Evolutionary conservation across 2,888 invertebrate species (phyloP), one percentile per base, ranked within the genome.

Genomic region (Dynastes hyllus): DNA sequence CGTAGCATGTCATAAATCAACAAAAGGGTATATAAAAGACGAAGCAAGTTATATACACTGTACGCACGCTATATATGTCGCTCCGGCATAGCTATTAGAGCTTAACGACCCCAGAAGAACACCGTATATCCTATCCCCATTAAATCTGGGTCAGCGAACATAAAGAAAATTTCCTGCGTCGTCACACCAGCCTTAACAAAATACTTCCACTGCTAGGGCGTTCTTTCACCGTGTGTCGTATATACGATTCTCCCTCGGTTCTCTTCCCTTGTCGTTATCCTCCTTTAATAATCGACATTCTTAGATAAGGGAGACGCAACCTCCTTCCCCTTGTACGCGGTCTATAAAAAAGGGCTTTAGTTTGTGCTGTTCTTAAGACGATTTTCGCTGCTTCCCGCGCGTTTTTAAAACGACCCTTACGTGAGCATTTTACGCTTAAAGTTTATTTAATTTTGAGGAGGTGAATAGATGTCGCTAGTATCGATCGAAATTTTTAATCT

Each of bases 141-240:
- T 69, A 69, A 69, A 69, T 69, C 69, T 69, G 69, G 69, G 69
- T 69, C 69, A 69, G 22, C 69, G 69, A 50, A 51, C 69, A 29
- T 69, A 69, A 69, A 69, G 69, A 69, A 69, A 69, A 69, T 69
- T 51, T 69, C 69, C 69, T 69, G 69, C 69, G 29, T 69, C 69
- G 51, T 51, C 69, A 69, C 69, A 69, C 51, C 69, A 51, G 8
- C 69, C 51, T 69, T 27, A 69, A 69, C 69, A 69, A 69, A 69
- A 63, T 63, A 63, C 63, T 69, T 29, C 69, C 51, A 51, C 69
- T 67, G 40, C n/a, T 66, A 9, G 27, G 50, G 51, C 1, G 29
- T 69, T 69, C 51, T 27, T 40, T 16, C 37, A 40, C 40, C n/a
- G 37, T n/a, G 63, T 61, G 16, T 2, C 61, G 4, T 29, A 50